Evolutionary conservation across 2,113 vertebrate genomes (phyloP).

Genomic region (Sisor rabdophorus): DNA sequence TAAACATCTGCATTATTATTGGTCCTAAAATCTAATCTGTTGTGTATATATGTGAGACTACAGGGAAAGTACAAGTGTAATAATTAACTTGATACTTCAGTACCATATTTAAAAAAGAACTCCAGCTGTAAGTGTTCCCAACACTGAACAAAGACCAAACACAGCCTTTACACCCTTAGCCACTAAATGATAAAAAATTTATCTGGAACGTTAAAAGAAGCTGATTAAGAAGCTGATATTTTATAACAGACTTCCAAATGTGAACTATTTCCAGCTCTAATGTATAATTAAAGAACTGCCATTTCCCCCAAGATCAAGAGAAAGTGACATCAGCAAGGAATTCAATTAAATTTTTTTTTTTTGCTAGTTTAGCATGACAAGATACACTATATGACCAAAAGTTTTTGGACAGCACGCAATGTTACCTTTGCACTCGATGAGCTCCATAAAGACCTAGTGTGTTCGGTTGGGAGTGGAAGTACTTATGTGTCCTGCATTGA

Average conservation of each 20-base stretch:
- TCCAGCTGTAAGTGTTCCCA: slow-evolving; percentile 26
- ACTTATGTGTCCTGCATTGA: no score
- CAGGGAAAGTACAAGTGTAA: not conserved
- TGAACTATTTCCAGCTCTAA: slow-evolving; percentile 70
- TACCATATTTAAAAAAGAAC: not conserved
- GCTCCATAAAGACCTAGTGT: no score
- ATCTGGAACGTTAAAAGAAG: slow-evolving; percentile 58
- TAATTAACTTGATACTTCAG: slow-evolving; percentile 27
- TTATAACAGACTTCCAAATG: slow-evolving; percentile 67
- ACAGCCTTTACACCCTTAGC: not conserved
- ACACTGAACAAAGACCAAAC: slow-evolving; percentile 18
- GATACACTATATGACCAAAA: no score
- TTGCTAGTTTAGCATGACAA: not conserved
- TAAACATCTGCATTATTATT: not conserved
- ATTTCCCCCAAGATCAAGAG: slow-evolving; percentile 57
- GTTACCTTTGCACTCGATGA: no score
- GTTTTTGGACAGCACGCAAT: no score
- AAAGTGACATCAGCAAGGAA: slow-evolving; percentile 8
- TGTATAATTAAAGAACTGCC: slow-evolving; percentile 71
- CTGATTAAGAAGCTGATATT: slow-evolving; percentile 60
- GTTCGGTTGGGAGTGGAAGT: no score
- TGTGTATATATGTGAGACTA: not conserved
- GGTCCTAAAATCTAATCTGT: not conserved
- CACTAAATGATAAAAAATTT: slow-evolving; percentile 35
- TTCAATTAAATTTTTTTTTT: slow-evolving; percentile 32